Conservation (phyloP, 1,140 invertebrate genomes). For the Solen grandis region DNA sequence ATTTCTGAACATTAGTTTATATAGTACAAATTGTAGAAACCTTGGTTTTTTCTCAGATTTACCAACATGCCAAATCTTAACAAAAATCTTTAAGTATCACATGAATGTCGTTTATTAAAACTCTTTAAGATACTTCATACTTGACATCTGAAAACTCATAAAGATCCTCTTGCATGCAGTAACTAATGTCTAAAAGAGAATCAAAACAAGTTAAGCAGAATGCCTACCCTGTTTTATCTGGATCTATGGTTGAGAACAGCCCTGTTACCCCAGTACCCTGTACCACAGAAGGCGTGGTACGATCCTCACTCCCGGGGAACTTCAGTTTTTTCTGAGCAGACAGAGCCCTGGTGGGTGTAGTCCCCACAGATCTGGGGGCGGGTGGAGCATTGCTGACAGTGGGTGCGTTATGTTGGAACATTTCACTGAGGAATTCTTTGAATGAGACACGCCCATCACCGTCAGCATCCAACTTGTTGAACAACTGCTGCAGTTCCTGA, state of each 20-base stretch:
- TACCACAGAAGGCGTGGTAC: conserved; percentile 61
- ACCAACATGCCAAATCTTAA: no score
- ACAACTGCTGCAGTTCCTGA: conserved; percentile 85
- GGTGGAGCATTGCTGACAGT: neutral
- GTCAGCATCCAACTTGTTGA: conserved; percentile 86
- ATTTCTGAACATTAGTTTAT: no score
- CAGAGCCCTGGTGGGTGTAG: conserved; percentile 53
- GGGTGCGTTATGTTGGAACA: conserved; percentile 82
- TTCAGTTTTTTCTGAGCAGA: conserved; percentile 68
- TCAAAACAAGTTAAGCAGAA: no score
- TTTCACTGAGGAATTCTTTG: conserved; percentile 85
- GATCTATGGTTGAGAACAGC: conserved; percentile 74
- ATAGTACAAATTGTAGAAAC: no score
- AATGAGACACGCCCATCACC: conserved; percentile 86
- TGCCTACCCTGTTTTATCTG: conserved; percentile 72
- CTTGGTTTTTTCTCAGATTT: no score
- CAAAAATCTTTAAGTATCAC: no score
- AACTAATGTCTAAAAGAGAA: no score
- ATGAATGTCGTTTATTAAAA: no score
- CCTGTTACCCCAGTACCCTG: conserved; percentile 68
- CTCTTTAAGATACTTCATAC: no score
- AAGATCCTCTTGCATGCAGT: no score
- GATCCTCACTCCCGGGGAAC: conserved; percentile 52
- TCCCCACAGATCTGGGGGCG: conserved; percentile 31
- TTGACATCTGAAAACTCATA: no score